Evolutionary conservation across 1,140 invertebrate species (phyloP), one percentile per base, ranked within the genome.

Genomic region (Trissolcus basalis): DNA sequence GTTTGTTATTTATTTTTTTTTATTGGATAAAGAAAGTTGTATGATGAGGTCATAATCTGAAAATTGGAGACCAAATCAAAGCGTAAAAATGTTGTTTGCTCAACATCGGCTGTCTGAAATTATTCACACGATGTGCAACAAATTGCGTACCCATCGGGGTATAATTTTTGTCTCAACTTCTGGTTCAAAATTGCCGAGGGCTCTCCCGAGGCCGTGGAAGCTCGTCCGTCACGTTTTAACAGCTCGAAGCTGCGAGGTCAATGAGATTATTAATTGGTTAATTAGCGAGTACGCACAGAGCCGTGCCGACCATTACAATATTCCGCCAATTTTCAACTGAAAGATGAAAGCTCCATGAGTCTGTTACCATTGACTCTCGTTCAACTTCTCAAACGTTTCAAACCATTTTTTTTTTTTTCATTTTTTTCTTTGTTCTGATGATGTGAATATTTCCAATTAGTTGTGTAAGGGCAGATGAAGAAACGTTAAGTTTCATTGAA

Each of bases 241-340:
- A 65, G 61, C 58, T 60, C 15, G 19, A 49, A 77, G 63, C 58
- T 58, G 68, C 58, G 68, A 77, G 74, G 67, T 77, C 68, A 77
- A 72, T 77, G 74, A 68, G 67, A 72, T 77, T 72, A 67, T 69
- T 78, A 78, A 78, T 78, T 78, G 75, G 75, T 73, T 78, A 78
- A 78, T 78, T 78, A 78, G 75, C 50, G 49, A 77, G 75, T 73
- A 65, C 69, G 59, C 55, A 27, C 19, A 27, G 61, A 59, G 4
- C 36, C 48, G 56, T 47, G 58, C 33, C 58, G 19, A 58, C 64
- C 12, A 48, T 67, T 61, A 65, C 45, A 68, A 48, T 64, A 45
- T 60, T 41, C 3, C 43, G 50, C 32, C 0, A 58, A n/a, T n/a
- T n/a, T n/a, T n/a, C n/a, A n/a, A n/a, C n/a, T n/a, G n/a, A n/a